Percentiles rank a stretch among this genome's conserved stretches.
Conservation (phyloP, 35 echinoderm and acorn worm genomes). For the Ophiothrix spiculata region DNA sequence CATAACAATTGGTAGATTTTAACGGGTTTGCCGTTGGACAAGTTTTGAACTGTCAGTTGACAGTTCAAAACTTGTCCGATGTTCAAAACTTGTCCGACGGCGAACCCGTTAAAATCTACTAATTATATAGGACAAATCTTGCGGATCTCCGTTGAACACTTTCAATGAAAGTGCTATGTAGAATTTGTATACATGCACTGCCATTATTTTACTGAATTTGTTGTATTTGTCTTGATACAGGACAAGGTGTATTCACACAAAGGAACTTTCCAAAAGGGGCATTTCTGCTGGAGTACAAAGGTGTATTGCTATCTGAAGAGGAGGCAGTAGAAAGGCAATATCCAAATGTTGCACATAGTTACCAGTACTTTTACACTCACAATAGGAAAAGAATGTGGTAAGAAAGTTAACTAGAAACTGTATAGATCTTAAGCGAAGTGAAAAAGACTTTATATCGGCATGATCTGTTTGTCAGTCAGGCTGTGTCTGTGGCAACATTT, state of each 20-base stretch:
- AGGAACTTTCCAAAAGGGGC: conserved; percentile 8
- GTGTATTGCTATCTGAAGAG: conserved; percentile 14
- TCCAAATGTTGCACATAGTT: conserved; percentile 5
- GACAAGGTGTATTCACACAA: conserved; percentile 18
- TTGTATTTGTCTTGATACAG: background rate
- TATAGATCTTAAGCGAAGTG: background rate
- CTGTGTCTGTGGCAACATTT: background rate
- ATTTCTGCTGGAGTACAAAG: conserved; percentile 45
- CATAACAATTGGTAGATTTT: no score
- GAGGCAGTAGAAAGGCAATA: conserved; percentile 21
- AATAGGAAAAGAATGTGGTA: conserved; percentile 21
- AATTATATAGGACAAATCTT: no score
- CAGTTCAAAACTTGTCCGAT: no score
- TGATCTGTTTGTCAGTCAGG: background rate
- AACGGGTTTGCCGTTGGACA: no score
- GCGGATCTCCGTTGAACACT: no score
- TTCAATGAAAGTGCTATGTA: no score
- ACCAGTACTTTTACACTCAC: background rate
- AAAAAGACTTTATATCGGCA: background rate
- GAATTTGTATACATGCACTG: no score
- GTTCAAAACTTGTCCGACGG: no score
- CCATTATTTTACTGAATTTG: no score
- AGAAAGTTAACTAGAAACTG: background rate
- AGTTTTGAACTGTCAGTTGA: no score
- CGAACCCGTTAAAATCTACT: no score